Percentiles rank a stretch among this genome's conserved stretches.
These are phyloP conservation scores for Dendrocopos noguchii DNA, from an alignment of 2,113 vertebrate species.

Conservation along the genomic window DNA sequence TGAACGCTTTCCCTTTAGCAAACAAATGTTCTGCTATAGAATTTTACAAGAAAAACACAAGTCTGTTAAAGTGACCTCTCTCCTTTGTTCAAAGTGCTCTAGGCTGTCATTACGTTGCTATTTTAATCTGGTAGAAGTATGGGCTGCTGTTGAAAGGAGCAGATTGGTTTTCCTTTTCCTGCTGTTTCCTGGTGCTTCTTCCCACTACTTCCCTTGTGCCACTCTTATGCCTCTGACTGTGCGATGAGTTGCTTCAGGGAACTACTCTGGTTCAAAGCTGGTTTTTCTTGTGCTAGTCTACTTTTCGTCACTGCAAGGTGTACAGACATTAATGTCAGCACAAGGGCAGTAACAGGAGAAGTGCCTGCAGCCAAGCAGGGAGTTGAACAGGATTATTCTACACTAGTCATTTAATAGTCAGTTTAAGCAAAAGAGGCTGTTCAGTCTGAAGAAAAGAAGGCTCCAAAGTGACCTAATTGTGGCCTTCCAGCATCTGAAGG, in stretches of 20 bases:
- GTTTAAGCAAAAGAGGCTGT: background rate
- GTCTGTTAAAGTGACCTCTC: background rate
- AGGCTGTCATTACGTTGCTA: background rate
- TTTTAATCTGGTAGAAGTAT: background rate
- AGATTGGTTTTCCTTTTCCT: background rate
- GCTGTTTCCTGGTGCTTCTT: background rate
- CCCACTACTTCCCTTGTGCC: background rate
- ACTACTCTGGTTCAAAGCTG: background rate
- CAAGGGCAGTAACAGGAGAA: background rate
- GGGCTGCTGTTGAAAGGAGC: background rate
- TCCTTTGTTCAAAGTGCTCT: background rate
- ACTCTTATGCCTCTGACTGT: background rate
- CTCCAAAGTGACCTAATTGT: too few relatives aligned
- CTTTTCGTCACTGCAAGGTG: background rate
- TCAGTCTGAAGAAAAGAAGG: too few relatives aligned
- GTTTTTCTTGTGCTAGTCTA: background rate
- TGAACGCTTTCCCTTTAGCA: background rate
- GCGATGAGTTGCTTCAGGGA: background rate
- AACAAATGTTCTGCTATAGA: background rate
- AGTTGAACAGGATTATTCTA: background rate
- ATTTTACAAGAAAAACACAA: background rate
- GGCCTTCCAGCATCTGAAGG: too few relatives aligned
- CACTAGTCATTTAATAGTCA: background rate
- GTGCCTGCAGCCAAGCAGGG: background rate
- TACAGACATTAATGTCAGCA: background rate